Evolutionary conservation across 1,140 invertebrate species (phyloP), one percentile per base, ranked within the genome.

Genomic region (Caerostris extrusa): DNA sequence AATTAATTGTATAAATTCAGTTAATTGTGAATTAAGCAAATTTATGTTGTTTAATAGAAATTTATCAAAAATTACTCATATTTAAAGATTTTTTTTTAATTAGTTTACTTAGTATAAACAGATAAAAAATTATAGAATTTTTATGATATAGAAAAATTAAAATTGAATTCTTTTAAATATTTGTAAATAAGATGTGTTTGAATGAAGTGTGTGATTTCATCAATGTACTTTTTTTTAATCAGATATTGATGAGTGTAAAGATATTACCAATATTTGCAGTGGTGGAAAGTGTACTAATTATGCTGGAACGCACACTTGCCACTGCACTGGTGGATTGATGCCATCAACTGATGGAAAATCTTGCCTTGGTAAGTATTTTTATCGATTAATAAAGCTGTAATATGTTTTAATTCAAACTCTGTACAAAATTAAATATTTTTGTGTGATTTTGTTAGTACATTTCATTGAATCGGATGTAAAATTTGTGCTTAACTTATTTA

Each of bases 271-370:
- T 95, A 97, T 98, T 71, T 99, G 98, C 95, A 97, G 97, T 95
- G 98, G 98, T 50, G 98, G 98, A 0, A 97, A 97, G 93, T 99
- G 98, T 95, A 97, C 97, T 5, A 99, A 99, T 95, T 97, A 97
- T 2, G 97, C 97, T 5, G 98, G 98, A 91, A 97, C 97, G 94
- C 98, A 97, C 95, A 96, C 96, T 34, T 96, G 95, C 89, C 89
- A 95, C 17, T 95, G 95, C 83, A 97, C 97, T 2, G 97, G 97
- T 60, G 98, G 98, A 12, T 96, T 98, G 94, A 96, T 97, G 12
- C 96, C 97, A 3, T 97, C 97, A 95, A 97, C 96, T 95, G 98
- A 97, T 95, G 97, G 97, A 95, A 97, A 96, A 95, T 97, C 96
- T 77, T 98, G 97, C 95, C 96, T 97, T 96, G 98, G 97, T 97